Conservation (phyloP, 2,797 vertebrate genomes). For the Sitta carolinensis region DNA sequence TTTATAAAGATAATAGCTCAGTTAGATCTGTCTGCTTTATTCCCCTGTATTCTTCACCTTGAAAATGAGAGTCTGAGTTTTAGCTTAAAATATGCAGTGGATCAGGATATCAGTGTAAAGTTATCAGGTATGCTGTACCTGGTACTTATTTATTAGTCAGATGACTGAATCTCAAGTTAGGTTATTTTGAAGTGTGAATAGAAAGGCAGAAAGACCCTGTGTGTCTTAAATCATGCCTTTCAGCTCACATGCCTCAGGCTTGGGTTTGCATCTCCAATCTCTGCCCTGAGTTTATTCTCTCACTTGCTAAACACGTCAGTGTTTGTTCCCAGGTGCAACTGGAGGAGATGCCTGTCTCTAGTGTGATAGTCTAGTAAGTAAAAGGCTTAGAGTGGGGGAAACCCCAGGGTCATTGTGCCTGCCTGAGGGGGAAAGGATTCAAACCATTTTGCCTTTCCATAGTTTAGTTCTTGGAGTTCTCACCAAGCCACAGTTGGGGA, state of each 20-base stretch:
- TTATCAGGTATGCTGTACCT: not conserved
- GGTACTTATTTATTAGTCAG: not conserved
- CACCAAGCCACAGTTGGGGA: not conserved
- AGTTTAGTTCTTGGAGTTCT: not conserved
- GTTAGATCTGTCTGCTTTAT: not conserved
- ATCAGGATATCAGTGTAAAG: not conserved
- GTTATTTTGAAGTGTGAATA: not conserved
- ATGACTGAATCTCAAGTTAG: not conserved
- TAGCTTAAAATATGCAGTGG: not conserved
- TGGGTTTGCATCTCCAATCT: not conserved
- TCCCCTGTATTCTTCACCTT: not conserved
- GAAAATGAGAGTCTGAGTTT: not conserved
- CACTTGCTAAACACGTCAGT: not conserved
- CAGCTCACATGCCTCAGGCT: not conserved
- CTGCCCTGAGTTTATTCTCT: not conserved
- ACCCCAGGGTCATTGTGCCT: not conserved
- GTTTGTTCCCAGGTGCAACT: not conserved
- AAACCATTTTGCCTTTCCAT: not conserved
- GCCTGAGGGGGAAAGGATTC: not conserved
- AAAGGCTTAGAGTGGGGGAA: not conserved
- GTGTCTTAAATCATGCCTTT: not conserved
- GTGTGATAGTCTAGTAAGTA: not conserved
- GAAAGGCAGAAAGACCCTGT: not conserved
- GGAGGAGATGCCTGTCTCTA: not conserved
- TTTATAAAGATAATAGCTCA: not conserved